These are phyloP conservation scores for Saxidomus purpurata DNA, from an alignment of 1,140 invertebrate species.

Conservation along the genomic window DNA sequence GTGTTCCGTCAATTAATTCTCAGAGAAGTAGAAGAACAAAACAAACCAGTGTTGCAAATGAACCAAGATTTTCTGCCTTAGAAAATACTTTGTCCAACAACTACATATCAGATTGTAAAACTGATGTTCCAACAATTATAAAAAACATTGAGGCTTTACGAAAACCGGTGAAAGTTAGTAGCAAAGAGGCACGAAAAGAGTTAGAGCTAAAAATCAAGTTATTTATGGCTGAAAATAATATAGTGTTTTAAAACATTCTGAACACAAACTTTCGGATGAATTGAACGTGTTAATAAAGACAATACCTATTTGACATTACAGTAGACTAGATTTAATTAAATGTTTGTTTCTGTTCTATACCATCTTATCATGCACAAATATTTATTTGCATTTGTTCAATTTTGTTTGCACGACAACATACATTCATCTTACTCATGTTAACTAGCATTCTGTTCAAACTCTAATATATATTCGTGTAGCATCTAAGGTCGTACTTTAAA, in stretches of 20 bases:
- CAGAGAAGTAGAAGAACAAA: not conserved
- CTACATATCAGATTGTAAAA: constrained; percentile 29
- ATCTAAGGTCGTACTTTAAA: too few species aligned
- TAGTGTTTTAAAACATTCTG: constrained; percentile 46
- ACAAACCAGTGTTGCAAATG: not conserved
- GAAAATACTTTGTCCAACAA: constrained; percentile 31
- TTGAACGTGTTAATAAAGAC: too few species aligned
- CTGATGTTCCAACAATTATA: constrained; percentile 48
- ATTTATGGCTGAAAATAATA: constrained; percentile 59
- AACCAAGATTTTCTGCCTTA: constrained; percentile 50
- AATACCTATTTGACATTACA: too few species aligned
- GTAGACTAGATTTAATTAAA: too few species aligned
- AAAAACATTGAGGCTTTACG: constrained; percentile 45
- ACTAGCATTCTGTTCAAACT: too few species aligned
- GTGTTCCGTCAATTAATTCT: not conserved
- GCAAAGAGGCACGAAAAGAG: constrained; percentile 39
- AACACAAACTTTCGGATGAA: too few species aligned
- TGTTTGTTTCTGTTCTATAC: too few species aligned
- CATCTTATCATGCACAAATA: too few species aligned
- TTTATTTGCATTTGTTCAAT: too few species aligned
- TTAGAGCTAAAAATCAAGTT: constrained; percentile 39
- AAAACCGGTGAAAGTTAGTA: not conserved
- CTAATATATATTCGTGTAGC: too few species aligned
- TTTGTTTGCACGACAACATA: too few species aligned
- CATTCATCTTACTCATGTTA: too few species aligned